phyloP scores from a whole-genome alignment of 2,888 invertebrate genomes.

The Cancer borealis region DNA sequence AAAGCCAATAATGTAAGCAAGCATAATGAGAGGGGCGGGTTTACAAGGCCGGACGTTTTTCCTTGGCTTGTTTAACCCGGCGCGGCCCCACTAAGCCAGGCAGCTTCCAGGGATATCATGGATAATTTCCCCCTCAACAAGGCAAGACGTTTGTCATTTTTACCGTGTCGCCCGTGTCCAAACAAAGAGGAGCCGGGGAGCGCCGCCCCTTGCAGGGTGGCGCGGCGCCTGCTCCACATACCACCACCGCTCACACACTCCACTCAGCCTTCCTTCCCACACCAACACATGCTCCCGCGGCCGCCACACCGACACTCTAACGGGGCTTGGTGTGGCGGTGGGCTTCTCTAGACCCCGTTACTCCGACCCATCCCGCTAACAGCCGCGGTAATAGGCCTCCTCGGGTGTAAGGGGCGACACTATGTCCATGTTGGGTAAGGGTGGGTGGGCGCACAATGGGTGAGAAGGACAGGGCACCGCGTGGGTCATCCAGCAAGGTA shows the following conservation, averaged over 20 bases:
- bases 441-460: background rate
- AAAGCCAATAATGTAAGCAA: background rate
- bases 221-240: slow-evolving; percentile 40
- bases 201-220: slow-evolving; percentile 37
- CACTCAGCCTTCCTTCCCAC: slow-evolving; percentile 36
- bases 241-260: slow-evolving; percentile 25
- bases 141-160: slow-evolving; percentile 40
- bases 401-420: background rate
- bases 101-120: slow-evolving; percentile 13
- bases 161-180: slow-evolving; percentile 34
- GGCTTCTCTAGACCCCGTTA: slow-evolving; percentile 55
- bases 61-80: background rate
- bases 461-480: slow-evolving; percentile 3
- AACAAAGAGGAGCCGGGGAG: slow-evolving; percentile 33
- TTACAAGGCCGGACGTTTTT: background rate
- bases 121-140: slow-evolving; percentile 37
- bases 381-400: slow-evolving; percentile 38
- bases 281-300: slow-evolving; percentile 52
- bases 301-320: slow-evolving; percentile 53
- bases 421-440: background rate
- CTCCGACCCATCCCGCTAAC: background rate
- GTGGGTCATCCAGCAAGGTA: slow-evolving; percentile 56
- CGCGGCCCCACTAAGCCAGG: background rate
- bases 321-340: slow-evolving; percentile 62
- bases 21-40: background rate